These are phyloP conservation scores for Zoanthus sansibaricus DNA, from an alignment of 92 coral and sea anemone genomes.

Conservation along the genomic window DNA sequence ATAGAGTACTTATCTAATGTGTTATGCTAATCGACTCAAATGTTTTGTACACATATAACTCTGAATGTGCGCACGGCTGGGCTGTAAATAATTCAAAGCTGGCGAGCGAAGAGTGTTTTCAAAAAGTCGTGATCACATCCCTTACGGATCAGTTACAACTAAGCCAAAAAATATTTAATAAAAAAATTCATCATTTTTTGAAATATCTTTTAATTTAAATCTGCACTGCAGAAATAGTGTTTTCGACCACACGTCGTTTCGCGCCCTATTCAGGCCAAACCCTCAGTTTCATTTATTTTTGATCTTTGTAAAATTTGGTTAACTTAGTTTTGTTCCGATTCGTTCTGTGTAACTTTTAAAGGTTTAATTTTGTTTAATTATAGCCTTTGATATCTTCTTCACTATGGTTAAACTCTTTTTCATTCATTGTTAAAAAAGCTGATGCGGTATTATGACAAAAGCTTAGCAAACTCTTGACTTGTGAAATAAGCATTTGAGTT, in stretches of 20 bases:
- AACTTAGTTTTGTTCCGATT: too few relatives aligned
- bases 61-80: constrained; percentile 27
- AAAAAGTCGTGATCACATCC: constrained; percentile 22
- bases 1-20: constrained; percentile 50
- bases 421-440: too few relatives aligned
- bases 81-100: constrained; percentile 44
- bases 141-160: constrained; percentile 24
- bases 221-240: not conserved
- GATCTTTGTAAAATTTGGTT: too few relatives aligned
- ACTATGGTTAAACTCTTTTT: too few relatives aligned
- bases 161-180: not conserved
- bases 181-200: not conserved
- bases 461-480: too few relatives aligned
- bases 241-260: too few relatives aligned
- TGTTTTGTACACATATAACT: constrained; percentile 45
- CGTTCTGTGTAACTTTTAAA: too few relatives aligned
- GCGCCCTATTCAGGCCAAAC: too few relatives aligned
- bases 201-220: not conserved
- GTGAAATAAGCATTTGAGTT: not conserved
- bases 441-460: too few relatives aligned
- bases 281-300: too few relatives aligned
- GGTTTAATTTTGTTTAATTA: too few relatives aligned
- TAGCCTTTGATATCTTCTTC: too few relatives aligned
- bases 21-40: constrained; percentile 56
- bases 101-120: constrained; percentile 20